These are phyloP conservation scores for Sarcophaga peregrina DNA, from an alignment of 1,140 invertebrate species.

Conservation along the genomic window DNA sequence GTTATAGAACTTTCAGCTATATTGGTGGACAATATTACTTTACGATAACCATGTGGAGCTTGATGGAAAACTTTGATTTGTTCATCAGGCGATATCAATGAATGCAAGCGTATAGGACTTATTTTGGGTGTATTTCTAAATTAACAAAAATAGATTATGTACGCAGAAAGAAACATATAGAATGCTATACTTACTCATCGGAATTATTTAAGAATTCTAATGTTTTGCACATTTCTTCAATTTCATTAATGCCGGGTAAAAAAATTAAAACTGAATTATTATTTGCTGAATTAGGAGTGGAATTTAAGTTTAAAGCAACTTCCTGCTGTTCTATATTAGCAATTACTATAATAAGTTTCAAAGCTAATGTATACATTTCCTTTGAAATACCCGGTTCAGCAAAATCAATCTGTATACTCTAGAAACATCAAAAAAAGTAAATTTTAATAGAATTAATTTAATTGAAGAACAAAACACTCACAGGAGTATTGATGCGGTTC, in stretches of 20 bases:
- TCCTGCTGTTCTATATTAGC: slow-evolving; percentile 75
- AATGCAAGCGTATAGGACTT: slow-evolving; percentile 59
- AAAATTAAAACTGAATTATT: slow-evolving; percentile 81
- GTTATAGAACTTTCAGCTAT: slow-evolving; percentile 98
- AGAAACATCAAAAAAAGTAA: slow-evolving; percentile 13
- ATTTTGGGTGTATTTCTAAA: slow-evolving; percentile 47
- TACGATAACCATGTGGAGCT: slow-evolving; percentile 72
- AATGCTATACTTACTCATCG: slow-evolving; percentile 50
- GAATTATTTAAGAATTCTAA: slow-evolving; percentile 46
- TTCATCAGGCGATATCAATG: slow-evolving; percentile 55
- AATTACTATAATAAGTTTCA: slow-evolving; percentile 76
- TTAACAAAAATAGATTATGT: background rate
- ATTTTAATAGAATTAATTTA: slow-evolving; percentile 22
- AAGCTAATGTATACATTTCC: slow-evolving; percentile 71
- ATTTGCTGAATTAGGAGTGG: background rate
- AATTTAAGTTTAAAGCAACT: slow-evolving; percentile 42
- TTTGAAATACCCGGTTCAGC: slow-evolving; percentile 69
- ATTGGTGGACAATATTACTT: slow-evolving; percentile 94
- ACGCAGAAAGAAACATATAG: background rate
- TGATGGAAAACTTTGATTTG: slow-evolving; percentile 61
- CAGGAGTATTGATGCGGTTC: slow-evolving; percentile 48
- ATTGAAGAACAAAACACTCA: slow-evolving; percentile 47
- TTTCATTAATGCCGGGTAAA: slow-evolving; percentile 87
- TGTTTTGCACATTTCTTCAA: slow-evolving; percentile 70
- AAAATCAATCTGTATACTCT: slow-evolving; percentile 61